Evolutionary conservation across 1,140 invertebrate species (phyloP), one percentile per base, ranked within the genome.

Genomic region (Riptortus pedestris): DNA sequence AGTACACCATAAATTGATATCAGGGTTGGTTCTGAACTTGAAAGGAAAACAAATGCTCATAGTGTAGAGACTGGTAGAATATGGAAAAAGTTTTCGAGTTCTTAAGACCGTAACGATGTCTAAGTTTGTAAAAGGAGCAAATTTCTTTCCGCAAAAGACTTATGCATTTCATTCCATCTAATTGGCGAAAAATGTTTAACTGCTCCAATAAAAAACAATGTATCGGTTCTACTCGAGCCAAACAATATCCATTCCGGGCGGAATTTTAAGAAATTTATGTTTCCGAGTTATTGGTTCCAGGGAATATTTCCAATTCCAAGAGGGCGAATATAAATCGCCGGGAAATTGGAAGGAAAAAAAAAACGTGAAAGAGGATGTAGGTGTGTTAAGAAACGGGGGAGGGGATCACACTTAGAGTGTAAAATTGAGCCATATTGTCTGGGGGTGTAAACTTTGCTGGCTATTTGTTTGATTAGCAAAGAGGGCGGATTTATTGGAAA

Each of bases 381-480:
- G 2, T 5, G 45, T 20, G n/a, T 1, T 4, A 18, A 47, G 45
- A 47, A 47, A 47, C 45, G 22, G 45, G 22, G 22, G 22, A 47
- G 22, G 18, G 45, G n/a, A 47, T n/a, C 22, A 20, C 22, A 47
- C 45, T n/a, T 47, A 22, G n/a, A 22, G n/a, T 20, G 45, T 47
- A 20, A 2, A 22, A 47, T 3, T 18, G n/a, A 20, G 1, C 9
- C 16, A 20, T 22, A 47, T 9, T 4, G 9, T 22, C 22, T 47
- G 45, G 43, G 20, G 20, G 20, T n/a, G 20, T 20, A 26, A 55
- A 55, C 14, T 24, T 55, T 26, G 14, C 43, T n/a, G 2, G 51
- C 51, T 55, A 55, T 55, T 55, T 55, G 51, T 55, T 55, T 55
- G 51, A 55, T 55, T 55, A 55, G 20, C n/a, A n/a, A n/a, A 24